Percentiles rank a stretch among this genome's conserved stretches.
These are phyloP conservation scores for Teleopsis dalmanni DNA, from an alignment of 1,140 invertebrate genomes.

Conservation along the genomic window DNA sequence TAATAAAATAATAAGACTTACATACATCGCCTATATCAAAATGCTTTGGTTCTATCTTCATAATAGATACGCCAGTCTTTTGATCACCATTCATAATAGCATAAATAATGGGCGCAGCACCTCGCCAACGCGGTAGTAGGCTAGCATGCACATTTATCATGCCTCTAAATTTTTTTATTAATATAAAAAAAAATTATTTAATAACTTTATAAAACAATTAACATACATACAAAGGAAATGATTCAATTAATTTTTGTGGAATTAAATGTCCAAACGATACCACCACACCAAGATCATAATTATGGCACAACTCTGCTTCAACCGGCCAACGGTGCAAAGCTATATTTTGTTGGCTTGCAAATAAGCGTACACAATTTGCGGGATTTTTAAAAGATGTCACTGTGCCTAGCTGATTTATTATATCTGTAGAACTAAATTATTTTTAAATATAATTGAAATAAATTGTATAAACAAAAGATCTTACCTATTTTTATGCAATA, in stretches of 20 bases:
- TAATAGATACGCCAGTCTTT: slow-evolving; percentile 78
- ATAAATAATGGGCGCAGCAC: slow-evolving; percentile 54
- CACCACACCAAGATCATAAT: slow-evolving; percentile 60
- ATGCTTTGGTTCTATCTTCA: slow-evolving; percentile 75
- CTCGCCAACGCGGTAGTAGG: slow-evolving; percentile 85
- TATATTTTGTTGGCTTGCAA: slow-evolving; percentile 45
- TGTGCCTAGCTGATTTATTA: slow-evolving; percentile 44
- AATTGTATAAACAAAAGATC: not conserved
- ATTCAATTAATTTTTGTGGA: slow-evolving; percentile 53
- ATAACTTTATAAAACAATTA: not conserved
- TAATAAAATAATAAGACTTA: not conserved
- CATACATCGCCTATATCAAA: slow-evolving; percentile 73
- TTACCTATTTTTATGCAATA: slow-evolving; percentile 42
- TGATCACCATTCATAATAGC: slow-evolving; percentile 70
- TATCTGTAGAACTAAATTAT: not conserved
- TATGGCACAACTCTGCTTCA: slow-evolving; percentile 19
- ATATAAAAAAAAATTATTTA: not conserved
- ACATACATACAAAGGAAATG: slow-evolving; percentile 54
- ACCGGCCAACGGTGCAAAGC: slow-evolving; percentile 53
- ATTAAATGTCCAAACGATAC: slow-evolving; percentile 68
- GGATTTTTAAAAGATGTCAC: slow-evolving; percentile 51
- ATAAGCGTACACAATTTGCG: slow-evolving; percentile 47
- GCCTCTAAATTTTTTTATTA: slow-evolving; percentile 56
- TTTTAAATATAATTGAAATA: not conserved
- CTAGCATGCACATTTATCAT: slow-evolving; percentile 90